Evolutionary conservation across 2,888 invertebrate species (phyloP).

Genomic region (Baronia brevicornis): DNA sequence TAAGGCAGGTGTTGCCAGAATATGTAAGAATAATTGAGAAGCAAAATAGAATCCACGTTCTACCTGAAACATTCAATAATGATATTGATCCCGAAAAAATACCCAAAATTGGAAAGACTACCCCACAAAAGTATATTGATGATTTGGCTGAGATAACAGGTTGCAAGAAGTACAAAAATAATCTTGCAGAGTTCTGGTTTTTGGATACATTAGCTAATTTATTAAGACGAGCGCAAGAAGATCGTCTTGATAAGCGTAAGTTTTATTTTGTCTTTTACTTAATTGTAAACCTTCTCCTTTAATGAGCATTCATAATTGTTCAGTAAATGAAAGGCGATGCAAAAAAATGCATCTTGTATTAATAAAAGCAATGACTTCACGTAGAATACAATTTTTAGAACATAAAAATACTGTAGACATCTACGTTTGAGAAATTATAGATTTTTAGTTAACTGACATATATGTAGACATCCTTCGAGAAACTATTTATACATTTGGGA

Average conservation of each 20-base stretch:
- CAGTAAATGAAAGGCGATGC: too few species aligned
- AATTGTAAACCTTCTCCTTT: too few species aligned
- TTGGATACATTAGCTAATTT: slow-evolving; percentile 64
- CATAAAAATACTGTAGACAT: too few species aligned
- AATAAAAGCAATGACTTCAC: too few species aligned
- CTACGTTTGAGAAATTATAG: too few species aligned
- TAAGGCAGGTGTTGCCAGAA: slow-evolving; percentile 47
- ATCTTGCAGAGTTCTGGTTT: slow-evolving; percentile 69
- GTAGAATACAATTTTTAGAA: too few species aligned
- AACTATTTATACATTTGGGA: too few species aligned
- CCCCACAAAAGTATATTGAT: slow-evolving; percentile 54
- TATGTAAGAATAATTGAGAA: slow-evolving; percentile 38
- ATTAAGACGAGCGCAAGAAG: slow-evolving; percentile 54
- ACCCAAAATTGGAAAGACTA: slow-evolving; percentile 45
- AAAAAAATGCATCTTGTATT: too few species aligned
- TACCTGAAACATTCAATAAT: slow-evolving; percentile 46
- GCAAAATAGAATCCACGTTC: slow-evolving; percentile 47
- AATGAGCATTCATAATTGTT: too few species aligned
- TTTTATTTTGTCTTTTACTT: too few species aligned
- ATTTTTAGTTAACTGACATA: too few species aligned
- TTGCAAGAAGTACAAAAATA: slow-evolving; percentile 48
- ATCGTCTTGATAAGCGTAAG: slow-evolving; percentile 45
- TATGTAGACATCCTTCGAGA: too few species aligned
- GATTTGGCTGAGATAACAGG: slow-evolving; percentile 51
- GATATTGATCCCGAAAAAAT: slow-evolving; percentile 44